Evolutionary conservation across 2,888 invertebrate genomes (phyloP).

Genomic region (Chymomyza caudatula): DNA sequence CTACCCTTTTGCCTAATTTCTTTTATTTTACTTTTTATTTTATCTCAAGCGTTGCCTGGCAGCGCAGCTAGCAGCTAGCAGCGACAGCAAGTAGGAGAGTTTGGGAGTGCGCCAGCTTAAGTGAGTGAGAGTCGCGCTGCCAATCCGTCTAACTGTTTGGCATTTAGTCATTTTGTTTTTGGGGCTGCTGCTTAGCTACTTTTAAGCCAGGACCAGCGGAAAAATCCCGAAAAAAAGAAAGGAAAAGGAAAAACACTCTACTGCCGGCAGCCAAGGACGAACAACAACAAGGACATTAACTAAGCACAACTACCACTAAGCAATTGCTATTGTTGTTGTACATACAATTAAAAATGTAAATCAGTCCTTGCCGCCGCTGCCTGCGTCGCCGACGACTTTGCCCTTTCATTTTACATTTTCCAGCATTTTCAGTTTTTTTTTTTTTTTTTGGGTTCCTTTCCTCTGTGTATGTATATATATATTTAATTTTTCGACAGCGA

Average conservation of each 20-base stretch:
- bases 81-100: background rate
- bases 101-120: background rate
- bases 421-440: background rate
- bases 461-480: background rate
- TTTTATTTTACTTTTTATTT: slow-evolving; percentile 17
- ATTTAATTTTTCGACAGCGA: slow-evolving; percentile 16
- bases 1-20: slow-evolving; percentile 70
- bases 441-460: background rate
- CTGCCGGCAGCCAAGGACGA: background rate
- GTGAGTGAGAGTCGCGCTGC: background rate
- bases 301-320: background rate
- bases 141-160: slow-evolving; percentile 36
- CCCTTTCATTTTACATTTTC: slow-evolving; percentile 31
- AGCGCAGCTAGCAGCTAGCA: slow-evolving; percentile 18
- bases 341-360: slow-evolving; percentile 74
- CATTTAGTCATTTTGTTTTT: slow-evolving; percentile 20
- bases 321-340: slow-evolving; percentile 29
- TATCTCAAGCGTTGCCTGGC: slow-evolving; percentile 57
- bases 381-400: slow-evolving; percentile 19
- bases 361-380: slow-evolving; percentile 55
- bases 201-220: background rate
- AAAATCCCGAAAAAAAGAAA: background rate
- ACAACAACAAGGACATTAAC: background rate
- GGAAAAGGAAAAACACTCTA: background rate
- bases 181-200: background rate